Percentiles rank a stretch among this genome's conserved stretches.
Evolutionary conservation across 2,888 invertebrate species (phyloP).

Genomic region (Drosophila neonasuta): DNA sequence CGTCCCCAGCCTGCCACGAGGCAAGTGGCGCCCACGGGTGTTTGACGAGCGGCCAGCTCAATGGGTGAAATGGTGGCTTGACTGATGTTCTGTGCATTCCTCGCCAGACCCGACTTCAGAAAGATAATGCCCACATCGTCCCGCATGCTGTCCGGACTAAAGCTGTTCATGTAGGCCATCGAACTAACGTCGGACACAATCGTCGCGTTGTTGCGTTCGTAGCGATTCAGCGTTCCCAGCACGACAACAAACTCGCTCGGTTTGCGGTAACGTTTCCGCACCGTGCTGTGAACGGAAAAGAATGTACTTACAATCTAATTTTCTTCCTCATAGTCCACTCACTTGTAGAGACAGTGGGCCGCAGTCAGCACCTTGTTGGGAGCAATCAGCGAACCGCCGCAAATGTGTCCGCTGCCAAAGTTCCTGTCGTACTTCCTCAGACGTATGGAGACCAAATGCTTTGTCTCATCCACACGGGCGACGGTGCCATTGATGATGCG

Average conservation of each 20-base stretch:
- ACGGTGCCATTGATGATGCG: conserved; percentile 78
- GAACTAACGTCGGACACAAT: conserved; percentile 75
- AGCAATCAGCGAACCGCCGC: conserved; percentile 78
- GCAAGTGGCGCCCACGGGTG: conserved; percentile 66
- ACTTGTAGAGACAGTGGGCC: conserved; percentile 80
- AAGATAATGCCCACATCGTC: conserved; percentile 80
- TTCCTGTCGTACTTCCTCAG: conserved; percentile 66
- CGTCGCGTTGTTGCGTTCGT: conserved; percentile 68
- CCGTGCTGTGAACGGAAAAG: conserved; percentile 46
- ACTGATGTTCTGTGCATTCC: conserved; percentile 48
- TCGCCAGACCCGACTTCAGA: conserved; percentile 61
- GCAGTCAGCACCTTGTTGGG: conserved; percentile 79
- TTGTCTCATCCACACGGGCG: conserved; percentile 60
- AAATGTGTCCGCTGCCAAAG: conserved; percentile 80
- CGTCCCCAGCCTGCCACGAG: conserved; percentile 81
- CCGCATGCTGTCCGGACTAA: conserved; percentile 73
- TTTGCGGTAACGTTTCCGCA: conserved; percentile 71
- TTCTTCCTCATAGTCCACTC: conserved; percentile 39
- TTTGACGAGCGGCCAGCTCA: conserved; percentile 48
- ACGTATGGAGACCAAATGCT: conserved; percentile 79
- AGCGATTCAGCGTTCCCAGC: conserved; percentile 80
- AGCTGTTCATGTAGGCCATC: conserved; percentile 73
- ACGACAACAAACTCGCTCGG: conserved; percentile 78
- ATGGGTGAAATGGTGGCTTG: conserved; percentile 72
- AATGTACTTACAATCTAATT: background rate